Percentiles rank a stretch among this genome's conserved stretches.
These are phyloP conservation scores for Campylomormyrus numenius DNA, from an alignment of 2,113 vertebrate genomes.

Conservation along the genomic window DNA sequence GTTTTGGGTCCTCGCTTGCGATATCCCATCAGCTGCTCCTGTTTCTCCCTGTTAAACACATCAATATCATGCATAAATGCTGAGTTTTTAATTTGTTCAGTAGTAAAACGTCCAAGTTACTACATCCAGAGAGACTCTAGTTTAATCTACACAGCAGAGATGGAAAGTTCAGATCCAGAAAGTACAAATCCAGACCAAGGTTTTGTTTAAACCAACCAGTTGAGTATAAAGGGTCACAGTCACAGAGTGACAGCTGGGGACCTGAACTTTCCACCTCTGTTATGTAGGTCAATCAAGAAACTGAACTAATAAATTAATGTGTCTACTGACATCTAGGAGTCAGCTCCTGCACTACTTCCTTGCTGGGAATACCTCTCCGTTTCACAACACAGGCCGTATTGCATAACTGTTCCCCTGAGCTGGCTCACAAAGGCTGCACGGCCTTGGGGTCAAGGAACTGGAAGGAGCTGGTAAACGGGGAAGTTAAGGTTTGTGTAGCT, in stretches of 20 bases:
- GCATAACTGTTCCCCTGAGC: background rate
- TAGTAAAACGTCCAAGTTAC: background rate
- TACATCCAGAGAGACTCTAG: background rate
- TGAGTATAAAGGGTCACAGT: background rate
- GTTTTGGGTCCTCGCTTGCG: slow-evolving; percentile 92
- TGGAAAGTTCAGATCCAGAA: background rate
- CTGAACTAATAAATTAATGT: background rate
- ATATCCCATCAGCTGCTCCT: slow-evolving; percentile 91
- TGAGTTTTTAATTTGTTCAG: background rate
- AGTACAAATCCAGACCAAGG: background rate
- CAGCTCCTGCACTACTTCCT: background rate
- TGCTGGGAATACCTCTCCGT: background rate
- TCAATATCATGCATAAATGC: slow-evolving; percentile 1
- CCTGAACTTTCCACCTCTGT: background rate
- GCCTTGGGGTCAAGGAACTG: background rate
- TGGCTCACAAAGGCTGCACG: background rate
- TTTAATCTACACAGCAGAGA: background rate
- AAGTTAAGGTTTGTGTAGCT: background rate
- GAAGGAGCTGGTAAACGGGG: background rate
- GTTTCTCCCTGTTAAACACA: slow-evolving; percentile 74
- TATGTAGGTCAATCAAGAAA: background rate
- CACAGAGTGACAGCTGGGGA: background rate
- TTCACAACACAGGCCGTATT: background rate
- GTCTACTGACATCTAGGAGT: background rate
- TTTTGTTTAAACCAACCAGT: background rate